Conservation (phyloP, 2,113 vertebrate species). For the Eira barbara region DNA sequence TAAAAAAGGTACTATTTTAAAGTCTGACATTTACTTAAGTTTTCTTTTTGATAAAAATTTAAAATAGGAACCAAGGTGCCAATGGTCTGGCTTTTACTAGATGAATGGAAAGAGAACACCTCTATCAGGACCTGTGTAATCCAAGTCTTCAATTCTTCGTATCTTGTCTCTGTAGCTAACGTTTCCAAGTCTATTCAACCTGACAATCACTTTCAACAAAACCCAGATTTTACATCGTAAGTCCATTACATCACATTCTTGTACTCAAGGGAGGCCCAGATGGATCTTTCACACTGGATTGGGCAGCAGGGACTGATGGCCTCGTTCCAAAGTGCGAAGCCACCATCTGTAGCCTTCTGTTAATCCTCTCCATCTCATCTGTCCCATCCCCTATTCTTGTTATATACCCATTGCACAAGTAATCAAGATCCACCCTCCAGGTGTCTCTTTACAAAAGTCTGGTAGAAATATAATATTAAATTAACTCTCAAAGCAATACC, state of each 20-base stretch:
- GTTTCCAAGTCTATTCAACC: slow-evolving; percentile 8
- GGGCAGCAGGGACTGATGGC: slow-evolving; percentile 63
- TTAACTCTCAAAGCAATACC: not conserved
- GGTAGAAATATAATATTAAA: slow-evolving; percentile 15
- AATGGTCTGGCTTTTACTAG: not conserved
- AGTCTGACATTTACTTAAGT: not conserved
- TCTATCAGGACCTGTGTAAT: not conserved
- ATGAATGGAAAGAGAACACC: not conserved
- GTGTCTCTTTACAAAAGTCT: slow-evolving; percentile 16
- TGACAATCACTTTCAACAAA: slow-evolving; percentile 47
- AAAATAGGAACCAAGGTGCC: not conserved
- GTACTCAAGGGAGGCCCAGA: slow-evolving; percentile 51
- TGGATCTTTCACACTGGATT: slow-evolving; percentile 51
- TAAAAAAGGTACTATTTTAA: not conserved
- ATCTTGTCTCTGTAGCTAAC: not conserved
- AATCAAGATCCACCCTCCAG: slow-evolving; percentile 22
- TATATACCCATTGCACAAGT: slow-evolving; percentile 43
- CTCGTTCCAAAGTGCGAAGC: slow-evolving; percentile 50
- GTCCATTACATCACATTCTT: slow-evolving; percentile 52
- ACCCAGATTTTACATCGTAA: not conserved
- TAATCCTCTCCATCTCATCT: slow-evolving; percentile 35
- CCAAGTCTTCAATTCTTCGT: not conserved
- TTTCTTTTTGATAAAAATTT: not conserved
- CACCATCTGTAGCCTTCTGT: slow-evolving; percentile 70
- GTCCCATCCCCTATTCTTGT: not conserved